Evolutionary conservation across 1,140 invertebrate genomes (phyloP).

Genomic region (Pseudachorutes palmiensis): DNA sequence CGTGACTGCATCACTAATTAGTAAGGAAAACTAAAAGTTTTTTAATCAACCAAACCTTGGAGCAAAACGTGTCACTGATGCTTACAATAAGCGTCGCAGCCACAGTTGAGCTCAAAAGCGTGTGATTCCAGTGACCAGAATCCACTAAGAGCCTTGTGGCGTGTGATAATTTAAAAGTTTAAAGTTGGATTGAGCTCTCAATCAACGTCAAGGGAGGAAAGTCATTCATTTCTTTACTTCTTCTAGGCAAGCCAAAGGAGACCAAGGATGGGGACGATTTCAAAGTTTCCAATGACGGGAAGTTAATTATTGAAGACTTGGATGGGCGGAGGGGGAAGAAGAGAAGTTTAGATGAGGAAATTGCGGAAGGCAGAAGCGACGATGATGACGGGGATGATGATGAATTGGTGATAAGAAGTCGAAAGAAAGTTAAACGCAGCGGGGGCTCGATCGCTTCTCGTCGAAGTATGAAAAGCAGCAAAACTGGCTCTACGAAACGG

Average conservation of each 20-base stretch:
- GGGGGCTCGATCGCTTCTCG: slow-evolving; percentile 1
- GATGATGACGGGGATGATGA: slow-evolving; percentile 18
- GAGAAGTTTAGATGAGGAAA: slow-evolving; percentile 9
- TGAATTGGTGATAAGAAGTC: slow-evolving; percentile 2
- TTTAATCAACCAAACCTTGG: no score
- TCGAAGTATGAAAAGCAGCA: neutral
- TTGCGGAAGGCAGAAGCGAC: slow-evolving; percentile 8
- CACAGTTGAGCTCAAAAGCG: no score
- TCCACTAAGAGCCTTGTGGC: no score
- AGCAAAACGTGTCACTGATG: no score
- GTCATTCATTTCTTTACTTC: neutral
- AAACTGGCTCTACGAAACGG: neutral
- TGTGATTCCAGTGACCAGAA: no score
- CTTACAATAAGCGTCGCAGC: no score
- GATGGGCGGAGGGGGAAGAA: slow-evolving; percentile 18
- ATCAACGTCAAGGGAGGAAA: neutral
- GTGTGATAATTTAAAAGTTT: slow-evolving; percentile 9
- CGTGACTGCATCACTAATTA: slow-evolving; percentile 30
- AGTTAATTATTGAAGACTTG: slow-evolving; percentile 31
- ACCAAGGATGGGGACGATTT: slow-evolving; percentile 21
- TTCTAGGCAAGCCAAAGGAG: slow-evolving; percentile 20
- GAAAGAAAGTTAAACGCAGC: neutral
- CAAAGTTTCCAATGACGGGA: slow-evolving; percentile 31
- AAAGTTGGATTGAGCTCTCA: neutral
- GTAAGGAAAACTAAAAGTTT: slow-evolving; percentile 24